Evolutionary conservation across 2,888 invertebrate species (phyloP).

Genomic region (Stenurella melanura): DNA sequence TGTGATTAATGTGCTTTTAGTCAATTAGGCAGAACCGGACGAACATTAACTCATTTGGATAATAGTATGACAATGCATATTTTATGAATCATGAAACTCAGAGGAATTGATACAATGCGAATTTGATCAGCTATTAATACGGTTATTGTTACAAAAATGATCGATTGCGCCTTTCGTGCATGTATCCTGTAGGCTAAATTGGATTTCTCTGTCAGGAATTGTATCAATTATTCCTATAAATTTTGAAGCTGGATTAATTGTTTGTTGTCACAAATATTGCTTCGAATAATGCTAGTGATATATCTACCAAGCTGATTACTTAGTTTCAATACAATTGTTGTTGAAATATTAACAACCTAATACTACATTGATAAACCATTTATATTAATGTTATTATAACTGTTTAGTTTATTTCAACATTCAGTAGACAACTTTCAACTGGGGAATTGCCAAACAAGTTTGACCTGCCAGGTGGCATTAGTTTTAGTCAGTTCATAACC

Average conservation of each 20-base stretch:
- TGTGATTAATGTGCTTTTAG: constrained; percentile 40
- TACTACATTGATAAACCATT: not conserved
- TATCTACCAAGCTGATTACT: not conserved
- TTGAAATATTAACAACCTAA: not conserved
- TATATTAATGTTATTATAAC: not conserved
- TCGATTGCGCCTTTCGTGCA: constrained; percentile 27
- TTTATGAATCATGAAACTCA: constrained; percentile 41
- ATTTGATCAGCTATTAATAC: constrained; percentile 40
- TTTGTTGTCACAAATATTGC: constrained; percentile 10
- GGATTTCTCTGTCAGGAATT: constrained; percentile 34
- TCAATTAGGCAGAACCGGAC: constrained; percentile 39
- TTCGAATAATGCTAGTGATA: not conserved
- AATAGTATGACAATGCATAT: constrained; percentile 40
- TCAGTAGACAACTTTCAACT: too few species aligned
- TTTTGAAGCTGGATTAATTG: constrained; percentile 35
- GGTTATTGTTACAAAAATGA: constrained; percentile 46
- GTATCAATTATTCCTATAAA: constrained; percentile 40
- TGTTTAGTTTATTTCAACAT: too few species aligned
- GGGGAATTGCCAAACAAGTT: too few species aligned
- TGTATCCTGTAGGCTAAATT: constrained; percentile 28
- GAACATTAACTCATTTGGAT: constrained; percentile 40
- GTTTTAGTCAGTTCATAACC: too few species aligned
- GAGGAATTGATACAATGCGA: constrained; percentile 41
- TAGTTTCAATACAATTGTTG: not conserved
- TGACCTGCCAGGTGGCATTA: too few species aligned